These are phyloP conservation scores for Sebastes fasciatus DNA, from an alignment of 2,113 vertebrate species.

Conservation along the genomic window DNA sequence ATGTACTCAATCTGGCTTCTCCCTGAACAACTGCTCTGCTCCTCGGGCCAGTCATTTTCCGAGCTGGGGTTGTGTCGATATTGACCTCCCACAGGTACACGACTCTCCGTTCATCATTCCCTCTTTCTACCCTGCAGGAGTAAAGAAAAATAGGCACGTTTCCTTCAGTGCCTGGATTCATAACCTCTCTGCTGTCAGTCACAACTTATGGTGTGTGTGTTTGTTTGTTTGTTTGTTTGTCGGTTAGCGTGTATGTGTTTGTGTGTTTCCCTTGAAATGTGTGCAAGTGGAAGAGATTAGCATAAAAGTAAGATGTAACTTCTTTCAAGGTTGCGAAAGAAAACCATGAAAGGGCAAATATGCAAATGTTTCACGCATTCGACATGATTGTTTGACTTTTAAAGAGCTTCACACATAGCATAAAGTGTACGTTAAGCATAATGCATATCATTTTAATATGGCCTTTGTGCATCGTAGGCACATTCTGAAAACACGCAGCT, in stretches of 20 bases:
- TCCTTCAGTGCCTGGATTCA: constrained; percentile 38
- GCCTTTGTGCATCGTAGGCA: constrained; percentile 36
- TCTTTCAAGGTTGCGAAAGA: constrained; percentile 18
- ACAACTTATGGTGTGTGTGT: constrained; percentile 35
- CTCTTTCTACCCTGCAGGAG: constrained; percentile 53
- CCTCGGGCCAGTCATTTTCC: constrained; percentile 76
- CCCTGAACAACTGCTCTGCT: constrained; percentile 62
- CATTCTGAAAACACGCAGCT: constrained; percentile 36
- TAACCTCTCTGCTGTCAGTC: constrained; percentile 60
- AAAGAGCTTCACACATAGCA: background rate
- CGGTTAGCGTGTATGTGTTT: background rate
- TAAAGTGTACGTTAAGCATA: constrained; percentile 15
- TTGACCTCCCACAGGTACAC: constrained; percentile 74
- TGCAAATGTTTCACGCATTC: constrained; percentile 9
- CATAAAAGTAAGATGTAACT: background rate
- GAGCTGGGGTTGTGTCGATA: constrained; percentile 70
- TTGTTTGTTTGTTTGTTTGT: constrained; percentile 7
- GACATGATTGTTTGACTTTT: constrained; percentile 16
- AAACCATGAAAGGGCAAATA: constrained; percentile 23
- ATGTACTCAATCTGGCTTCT: constrained; percentile 70
- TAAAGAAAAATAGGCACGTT: constrained; percentile 41
- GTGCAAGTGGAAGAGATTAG: background rate
- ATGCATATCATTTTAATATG: constrained; percentile 20
- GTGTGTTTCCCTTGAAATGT: background rate
- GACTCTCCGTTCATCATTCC: constrained; percentile 63